Evolutionary conservation across 2,888 invertebrate genomes (phyloP), one percentile per base, ranked within the genome.

Genomic region (Altica lythri): DNA sequence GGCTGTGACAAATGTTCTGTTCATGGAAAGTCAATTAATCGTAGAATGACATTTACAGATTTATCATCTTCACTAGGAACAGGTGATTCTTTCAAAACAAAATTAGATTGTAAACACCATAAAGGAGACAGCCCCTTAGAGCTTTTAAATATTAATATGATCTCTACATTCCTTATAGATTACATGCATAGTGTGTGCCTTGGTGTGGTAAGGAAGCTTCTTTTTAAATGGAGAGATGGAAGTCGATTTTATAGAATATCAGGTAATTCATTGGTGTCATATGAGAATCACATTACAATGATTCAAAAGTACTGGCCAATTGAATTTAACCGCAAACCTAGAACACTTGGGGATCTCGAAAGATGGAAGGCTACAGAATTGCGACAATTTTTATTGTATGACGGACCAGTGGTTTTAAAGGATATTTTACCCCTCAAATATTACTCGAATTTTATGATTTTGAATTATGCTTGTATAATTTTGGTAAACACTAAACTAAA

Each of bases 361-460:
- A 25, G 34, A 12, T 64, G 62, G 62, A 63, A 63, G 53, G 64
- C 62, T 12, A 64, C 61, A 19, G 66, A 66, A 53, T 59, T 59
- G 34, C 37, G 61, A 5, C 53, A 56, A 49, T 62, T 62, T 56
- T 50, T 64, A 43, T 42, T 64, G 25, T 64, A 63, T 47, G 12
- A 54, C n/a, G 51, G 59, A 29, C 29, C 53, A 27, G n/a, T n/a
- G n/a, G 29, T 55, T 38, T 34, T 60, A 22, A 32, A 29, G 17
- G 46, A 59, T 32, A 13, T 57, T 47, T 44, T 62, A 40, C 30
- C 59, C 27, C 22, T 38, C 16, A 8, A 55, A 27, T 14, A 47
- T 22, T 59, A 51, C 44, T 19, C 44, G 30, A 59, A 62, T 45
- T 59, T 62, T 22, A 22, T 62, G 53, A 16, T 62, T 17, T 32